A percentile compares a stretch with the other conserved stretches of the same genome.
These are phyloP conservation scores for Thalpophila matura DNA, from an alignment of 2,888 invertebrate species.

Conservation along the genomic window DNA sequence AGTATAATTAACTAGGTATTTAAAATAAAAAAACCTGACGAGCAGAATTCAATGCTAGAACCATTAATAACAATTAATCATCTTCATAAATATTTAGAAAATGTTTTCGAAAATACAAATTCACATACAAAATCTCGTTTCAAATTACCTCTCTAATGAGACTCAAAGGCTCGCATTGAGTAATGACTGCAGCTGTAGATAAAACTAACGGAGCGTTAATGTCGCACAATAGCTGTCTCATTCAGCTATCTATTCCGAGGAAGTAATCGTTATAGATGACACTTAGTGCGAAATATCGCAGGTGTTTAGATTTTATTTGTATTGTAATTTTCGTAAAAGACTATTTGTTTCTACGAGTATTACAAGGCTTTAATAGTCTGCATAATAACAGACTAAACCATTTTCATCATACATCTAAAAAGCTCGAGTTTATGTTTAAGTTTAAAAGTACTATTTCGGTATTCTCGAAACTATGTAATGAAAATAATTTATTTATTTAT, in stretches of 20 bases:
- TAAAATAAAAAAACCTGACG: too few relatives aligned
- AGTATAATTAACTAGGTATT: too few relatives aligned
- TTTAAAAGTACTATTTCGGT: too few relatives aligned
- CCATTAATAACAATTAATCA: too few relatives aligned
- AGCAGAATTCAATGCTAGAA: too few relatives aligned
- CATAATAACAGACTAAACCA: too few relatives aligned
- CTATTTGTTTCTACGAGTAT: neutral
- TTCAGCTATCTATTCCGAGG: slow-evolving; percentile 28
- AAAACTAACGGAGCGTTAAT: slow-evolving; percentile 59
- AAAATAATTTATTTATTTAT: too few relatives aligned
- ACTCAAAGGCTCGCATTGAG: slow-evolving; percentile 49
- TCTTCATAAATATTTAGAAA: too few relatives aligned
- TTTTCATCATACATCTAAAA: too few relatives aligned
- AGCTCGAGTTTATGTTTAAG: too few relatives aligned
- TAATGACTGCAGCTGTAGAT: slow-evolving; percentile 53
- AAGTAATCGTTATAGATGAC: slow-evolving; percentile 42
- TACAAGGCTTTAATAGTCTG: too few relatives aligned
- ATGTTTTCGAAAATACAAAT: neutral
- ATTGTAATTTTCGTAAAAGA: neutral
- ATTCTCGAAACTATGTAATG: too few relatives aligned
- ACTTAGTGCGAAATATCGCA: neutral
- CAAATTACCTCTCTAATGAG: slow-evolving; percentile 46
- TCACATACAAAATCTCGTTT: neutral
- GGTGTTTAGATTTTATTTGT: neutral
- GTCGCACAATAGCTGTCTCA: slow-evolving; percentile 49